Percentiles rank a stretch among this genome's conserved stretches.
phyloP scores from a whole-genome alignment of 2,113 vertebrate genomes.

The Lamprotornis superbus region DNA sequence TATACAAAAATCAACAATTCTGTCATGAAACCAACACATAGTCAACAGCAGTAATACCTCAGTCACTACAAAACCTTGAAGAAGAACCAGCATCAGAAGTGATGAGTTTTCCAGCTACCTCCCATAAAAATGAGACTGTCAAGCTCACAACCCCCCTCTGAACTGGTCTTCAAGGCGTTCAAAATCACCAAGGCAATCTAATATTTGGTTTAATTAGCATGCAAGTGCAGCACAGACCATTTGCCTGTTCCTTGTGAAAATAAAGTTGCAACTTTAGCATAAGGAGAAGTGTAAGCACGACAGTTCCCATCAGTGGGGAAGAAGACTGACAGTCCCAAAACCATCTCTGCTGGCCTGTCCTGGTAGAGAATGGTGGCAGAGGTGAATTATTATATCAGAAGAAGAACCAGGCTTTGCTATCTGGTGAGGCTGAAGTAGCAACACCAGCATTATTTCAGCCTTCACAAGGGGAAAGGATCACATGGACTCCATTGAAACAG shows the following conservation, averaged over 20 bases:
- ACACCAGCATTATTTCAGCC: not conserved
- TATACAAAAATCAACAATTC: not conserved
- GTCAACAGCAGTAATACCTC: not conserved
- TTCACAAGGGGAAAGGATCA: not conserved
- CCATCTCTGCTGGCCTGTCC: not conserved
- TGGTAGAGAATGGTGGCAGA: accelerated
- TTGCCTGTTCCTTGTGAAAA: not conserved
- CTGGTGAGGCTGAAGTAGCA: not conserved
- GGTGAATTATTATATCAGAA: accelerated
- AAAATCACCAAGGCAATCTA: not conserved
- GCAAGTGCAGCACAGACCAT: not conserved
- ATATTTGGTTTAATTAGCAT: not conserved
- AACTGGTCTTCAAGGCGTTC: not conserved
- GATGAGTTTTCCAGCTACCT: not conserved
- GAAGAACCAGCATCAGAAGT: not conserved
- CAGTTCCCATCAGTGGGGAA: not conserved
- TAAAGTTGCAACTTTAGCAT: not conserved
- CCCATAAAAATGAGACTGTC: not conserved
- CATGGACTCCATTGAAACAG: not conserved
- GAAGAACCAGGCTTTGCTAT: not conserved
- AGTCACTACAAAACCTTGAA: not conserved
- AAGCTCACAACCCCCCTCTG: not conserved
- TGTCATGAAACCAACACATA: accelerated
- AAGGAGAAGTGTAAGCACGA: not conserved
- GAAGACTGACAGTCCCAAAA: not conserved